phyloP scores from a whole-genome alignment of 2,888 invertebrate genomes.

The Amiota communis region DNA sequence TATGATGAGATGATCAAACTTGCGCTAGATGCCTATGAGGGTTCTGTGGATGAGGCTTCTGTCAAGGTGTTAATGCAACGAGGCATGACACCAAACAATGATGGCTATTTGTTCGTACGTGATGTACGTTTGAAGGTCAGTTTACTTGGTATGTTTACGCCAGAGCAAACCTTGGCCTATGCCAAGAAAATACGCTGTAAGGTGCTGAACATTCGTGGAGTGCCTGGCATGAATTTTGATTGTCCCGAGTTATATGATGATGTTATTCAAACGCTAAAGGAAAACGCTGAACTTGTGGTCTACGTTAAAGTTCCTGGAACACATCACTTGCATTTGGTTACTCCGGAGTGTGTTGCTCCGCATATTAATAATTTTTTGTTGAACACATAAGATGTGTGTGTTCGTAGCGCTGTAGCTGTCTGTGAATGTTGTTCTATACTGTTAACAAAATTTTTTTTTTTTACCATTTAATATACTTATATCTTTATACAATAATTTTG shows the following conservation, averaged over 20 bases:
- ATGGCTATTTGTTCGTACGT: conserved; percentile 80
- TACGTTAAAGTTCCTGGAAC: conserved; percentile 83
- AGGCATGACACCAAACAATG: conserved; percentile 79
- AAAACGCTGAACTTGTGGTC: conserved; percentile 76
- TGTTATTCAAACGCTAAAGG: conserved; percentile 79
- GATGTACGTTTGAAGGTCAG: conserved; percentile 85
- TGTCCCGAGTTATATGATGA: conserved; percentile 79
- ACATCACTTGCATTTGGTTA: conserved; percentile 87
- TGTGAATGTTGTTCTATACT: too few species aligned
- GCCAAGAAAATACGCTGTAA: conserved; percentile 82
- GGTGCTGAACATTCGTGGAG: conserved; percentile 84
- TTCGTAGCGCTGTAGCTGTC: too few species aligned
- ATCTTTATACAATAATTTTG: too few species aligned
- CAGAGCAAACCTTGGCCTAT: conserved; percentile 82
- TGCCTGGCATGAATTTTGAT: conserved; percentile 82
- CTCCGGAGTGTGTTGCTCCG: conserved; percentile 79
- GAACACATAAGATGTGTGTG: conserved; percentile 25
- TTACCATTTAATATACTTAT: too few species aligned
- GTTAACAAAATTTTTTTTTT: too few species aligned
- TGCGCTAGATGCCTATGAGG: conserved; percentile 82
- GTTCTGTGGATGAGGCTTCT: conserved; percentile 80
- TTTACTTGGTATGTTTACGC: conserved; percentile 80
- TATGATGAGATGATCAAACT: conserved; percentile 85
- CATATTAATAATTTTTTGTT: conserved; percentile 79
- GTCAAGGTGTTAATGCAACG: conserved; percentile 83